Conservation (phyloP, 1,140 invertebrate species). For the Drosophila pruinosa region DNA sequence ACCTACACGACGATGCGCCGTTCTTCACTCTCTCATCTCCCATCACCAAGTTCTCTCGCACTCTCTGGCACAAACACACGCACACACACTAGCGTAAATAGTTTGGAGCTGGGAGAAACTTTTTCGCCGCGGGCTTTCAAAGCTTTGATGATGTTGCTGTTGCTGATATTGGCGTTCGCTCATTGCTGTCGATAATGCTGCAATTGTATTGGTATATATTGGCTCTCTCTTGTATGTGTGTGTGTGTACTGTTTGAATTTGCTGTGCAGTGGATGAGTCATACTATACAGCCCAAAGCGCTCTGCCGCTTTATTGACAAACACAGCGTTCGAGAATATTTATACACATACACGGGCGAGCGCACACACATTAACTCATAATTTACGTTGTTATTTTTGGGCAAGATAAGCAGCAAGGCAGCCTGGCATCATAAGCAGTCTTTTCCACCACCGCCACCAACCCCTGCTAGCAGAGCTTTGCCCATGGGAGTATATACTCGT, state of each 20-base stretch:
- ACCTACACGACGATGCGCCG: not conserved
- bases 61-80: not conserved
- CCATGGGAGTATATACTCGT: not conserved
- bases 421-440: slow-evolving; percentile 47
- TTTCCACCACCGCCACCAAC: slow-evolving; percentile 10
- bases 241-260: slow-evolving; percentile 60
- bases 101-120: slow-evolving; percentile 46
- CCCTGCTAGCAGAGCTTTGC: not conserved
- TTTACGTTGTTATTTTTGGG: slow-evolving; percentile 78
- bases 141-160: slow-evolving; percentile 57
- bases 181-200: slow-evolving; percentile 54
- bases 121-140: slow-evolving; percentile 32
- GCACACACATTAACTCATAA: slow-evolving; percentile 72
- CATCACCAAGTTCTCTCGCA: not conserved
- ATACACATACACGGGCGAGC: slow-evolving; percentile 50
- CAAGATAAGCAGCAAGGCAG: slow-evolving; percentile 54
- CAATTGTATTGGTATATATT: slow-evolving; percentile 47
- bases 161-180: slow-evolving; percentile 55
- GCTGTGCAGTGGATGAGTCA: slow-evolving; percentile 63
- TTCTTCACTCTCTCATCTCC: slow-evolving; percentile 5
- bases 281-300: slow-evolving; percentile 45
- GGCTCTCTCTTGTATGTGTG: slow-evolving; percentile 20
- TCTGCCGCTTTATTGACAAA: slow-evolving; percentile 69
- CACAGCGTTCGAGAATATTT: slow-evolving; percentile 59
- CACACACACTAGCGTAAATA: not conserved